These are phyloP conservation scores for Rhopalosiphum padi DNA, from an alignment of 1,140 invertebrate genomes.

Conservation along the genomic window DNA sequence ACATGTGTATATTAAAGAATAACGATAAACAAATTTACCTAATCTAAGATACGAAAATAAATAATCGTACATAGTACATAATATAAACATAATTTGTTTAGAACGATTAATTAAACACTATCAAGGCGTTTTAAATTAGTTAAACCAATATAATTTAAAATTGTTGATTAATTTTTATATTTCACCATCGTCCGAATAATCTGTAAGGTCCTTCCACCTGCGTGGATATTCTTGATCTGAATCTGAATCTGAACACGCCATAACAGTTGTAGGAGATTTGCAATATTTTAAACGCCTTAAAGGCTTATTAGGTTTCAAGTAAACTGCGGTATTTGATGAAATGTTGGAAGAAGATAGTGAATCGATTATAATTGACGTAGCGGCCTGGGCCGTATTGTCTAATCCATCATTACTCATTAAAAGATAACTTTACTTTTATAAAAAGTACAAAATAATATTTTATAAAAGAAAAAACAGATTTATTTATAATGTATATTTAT, in stretches of 20 bases:
- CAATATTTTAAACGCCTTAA: background rate
- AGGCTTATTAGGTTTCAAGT: background rate
- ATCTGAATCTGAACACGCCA: constrained; percentile 44
- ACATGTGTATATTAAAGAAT: background rate
- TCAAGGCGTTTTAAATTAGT: background rate
- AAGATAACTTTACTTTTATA: background rate
- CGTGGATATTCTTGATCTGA: constrained; percentile 35
- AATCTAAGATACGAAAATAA: constrained; percentile 1
- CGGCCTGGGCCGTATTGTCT: background rate
- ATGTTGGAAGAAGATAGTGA: background rate
- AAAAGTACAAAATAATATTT: background rate
- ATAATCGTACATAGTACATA: background rate
- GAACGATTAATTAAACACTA: constrained; percentile 1
- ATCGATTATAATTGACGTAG: background rate
- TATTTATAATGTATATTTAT: background rate
- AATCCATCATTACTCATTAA: background rate
- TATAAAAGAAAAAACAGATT: background rate
- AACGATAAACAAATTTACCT: constrained; percentile 19
- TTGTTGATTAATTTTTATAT: background rate
- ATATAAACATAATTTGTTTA: background rate
- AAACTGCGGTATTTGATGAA: background rate
- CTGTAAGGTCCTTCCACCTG: constrained; percentile 2
- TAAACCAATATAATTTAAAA: background rate
- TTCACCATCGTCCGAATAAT: constrained; percentile 9
- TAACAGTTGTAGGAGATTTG: background rate